These are phyloP conservation scores for Euschistus heros DNA, from an alignment of 1,140 invertebrate species.

Conservation along the genomic window DNA sequence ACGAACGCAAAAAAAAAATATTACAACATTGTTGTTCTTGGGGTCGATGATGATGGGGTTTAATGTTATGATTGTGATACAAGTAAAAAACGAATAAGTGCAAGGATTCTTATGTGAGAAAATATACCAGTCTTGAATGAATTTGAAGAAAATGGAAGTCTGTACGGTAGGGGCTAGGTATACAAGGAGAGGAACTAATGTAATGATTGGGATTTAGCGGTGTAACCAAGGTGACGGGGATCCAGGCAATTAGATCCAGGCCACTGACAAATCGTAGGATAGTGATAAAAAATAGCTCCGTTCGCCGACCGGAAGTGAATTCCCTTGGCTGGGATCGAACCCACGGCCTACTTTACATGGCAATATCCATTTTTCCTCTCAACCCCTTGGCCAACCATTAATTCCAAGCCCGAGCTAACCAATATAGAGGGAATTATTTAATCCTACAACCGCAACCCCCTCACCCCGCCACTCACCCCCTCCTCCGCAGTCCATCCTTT, in stretches of 20 bases:
- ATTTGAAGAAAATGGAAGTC: neutral
- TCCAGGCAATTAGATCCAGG: neutral
- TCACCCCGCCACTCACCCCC: neutral
- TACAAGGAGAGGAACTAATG: neutral
- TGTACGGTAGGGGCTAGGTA: neutral
- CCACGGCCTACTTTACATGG: neutral
- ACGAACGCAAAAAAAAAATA: too few relatives aligned
- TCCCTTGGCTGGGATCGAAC: neutral
- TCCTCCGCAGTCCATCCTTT: too few relatives aligned
- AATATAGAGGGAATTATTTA: constrained; percentile 3
- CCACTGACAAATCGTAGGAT: constrained; percentile 6
- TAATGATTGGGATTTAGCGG: neutral
- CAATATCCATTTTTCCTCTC: neutral
- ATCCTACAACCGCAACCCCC: neutral
- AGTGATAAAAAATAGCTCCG: neutral
- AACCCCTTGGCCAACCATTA: neutral
- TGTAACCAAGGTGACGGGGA: neutral
- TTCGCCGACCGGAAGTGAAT: neutral
- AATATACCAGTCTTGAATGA: neutral
- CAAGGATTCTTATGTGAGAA: too few relatives aligned
- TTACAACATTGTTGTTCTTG: too few relatives aligned
- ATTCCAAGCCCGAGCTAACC: neutral
- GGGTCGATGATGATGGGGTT: too few relatives aligned
- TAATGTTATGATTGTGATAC: too few relatives aligned
- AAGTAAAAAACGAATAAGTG: too few relatives aligned